These are phyloP conservation scores for Chloropsis cyanopogon DNA, from an alignment of 2,113 vertebrate species.

Conservation along the genomic window DNA sequence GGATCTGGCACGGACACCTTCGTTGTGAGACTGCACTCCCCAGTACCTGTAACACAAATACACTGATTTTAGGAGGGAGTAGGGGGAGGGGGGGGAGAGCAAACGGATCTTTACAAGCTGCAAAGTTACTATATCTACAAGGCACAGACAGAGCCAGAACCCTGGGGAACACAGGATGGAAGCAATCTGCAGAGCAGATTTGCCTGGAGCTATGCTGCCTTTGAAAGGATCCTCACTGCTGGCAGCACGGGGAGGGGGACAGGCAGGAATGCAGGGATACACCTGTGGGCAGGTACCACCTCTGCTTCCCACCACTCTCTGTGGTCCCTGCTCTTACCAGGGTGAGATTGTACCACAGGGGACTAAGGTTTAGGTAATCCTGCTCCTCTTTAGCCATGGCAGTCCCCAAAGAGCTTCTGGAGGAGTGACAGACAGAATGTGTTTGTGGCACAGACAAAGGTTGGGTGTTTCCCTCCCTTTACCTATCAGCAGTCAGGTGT, in stretches of 20 bases:
- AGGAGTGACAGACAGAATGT: neutral
- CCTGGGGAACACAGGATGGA: slow-evolving; percentile 24
- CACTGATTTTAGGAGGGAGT: neutral
- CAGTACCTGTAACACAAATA: rapidly evolving
- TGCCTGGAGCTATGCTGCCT: slow-evolving; percentile 21
- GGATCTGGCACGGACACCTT: neutral
- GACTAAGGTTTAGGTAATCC: neutral
- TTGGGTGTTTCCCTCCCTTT: neutral
- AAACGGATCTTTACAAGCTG: slow-evolving; percentile 47
- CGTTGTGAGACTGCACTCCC: rapidly evolving
- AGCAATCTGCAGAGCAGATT: slow-evolving; percentile 40
- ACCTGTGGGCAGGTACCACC: neutral
- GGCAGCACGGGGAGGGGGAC: rapidly evolving
- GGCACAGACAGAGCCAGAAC: slow-evolving; percentile 46
- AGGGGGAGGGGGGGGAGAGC: neutral
- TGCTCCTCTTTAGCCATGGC: neutral
- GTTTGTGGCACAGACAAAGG: neutral
- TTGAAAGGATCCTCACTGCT: neutral
- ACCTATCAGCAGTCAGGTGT: neutral
- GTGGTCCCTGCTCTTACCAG: neutral
- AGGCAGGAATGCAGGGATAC: neutral
- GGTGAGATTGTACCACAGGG: neutral
- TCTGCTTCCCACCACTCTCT: neutral
- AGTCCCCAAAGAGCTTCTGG: neutral
- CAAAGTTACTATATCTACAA: slow-evolving; percentile 51